A percentile compares a stretch with the other conserved stretches of the same genome.
These are phyloP conservation scores for Erpetoichthys calabaricus DNA, from an alignment of 2,797 vertebrate species.

Conservation along the genomic window DNA sequence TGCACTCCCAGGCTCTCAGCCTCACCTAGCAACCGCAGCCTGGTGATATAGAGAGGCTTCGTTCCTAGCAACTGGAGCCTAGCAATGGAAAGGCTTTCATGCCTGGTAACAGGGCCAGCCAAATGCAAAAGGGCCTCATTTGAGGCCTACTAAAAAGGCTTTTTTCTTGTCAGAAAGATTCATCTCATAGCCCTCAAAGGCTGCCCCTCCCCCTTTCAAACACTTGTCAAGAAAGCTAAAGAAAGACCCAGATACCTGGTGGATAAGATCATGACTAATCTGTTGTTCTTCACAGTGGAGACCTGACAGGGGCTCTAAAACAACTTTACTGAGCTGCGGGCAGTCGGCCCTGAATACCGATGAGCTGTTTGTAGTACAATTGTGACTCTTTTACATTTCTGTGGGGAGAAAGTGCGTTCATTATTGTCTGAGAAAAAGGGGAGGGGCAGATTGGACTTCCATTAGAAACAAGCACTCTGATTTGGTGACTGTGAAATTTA, in stretches of 20 bases:
- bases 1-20: constrained; percentile 48
- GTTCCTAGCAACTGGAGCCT: constrained; percentile 48
- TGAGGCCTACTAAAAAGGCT: constrained; percentile 48
- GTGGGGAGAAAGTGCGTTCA: neutral
- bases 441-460: neutral
- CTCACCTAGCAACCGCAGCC: constrained; percentile 60
- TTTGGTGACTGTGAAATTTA: neutral
- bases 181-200: constrained; percentile 66
- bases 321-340: constrained; percentile 52
- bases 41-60: constrained; percentile 45
- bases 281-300: constrained; percentile 68
- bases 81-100: constrained; percentile 41
- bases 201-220: constrained; percentile 65
- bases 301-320: constrained; percentile 68
- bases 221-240: constrained; percentile 62
- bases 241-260: constrained; percentile 54
- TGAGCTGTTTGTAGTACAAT: constrained; percentile 16
- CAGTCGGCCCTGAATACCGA: constrained; percentile 26
- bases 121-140: constrained; percentile 45
- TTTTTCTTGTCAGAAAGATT: constrained; percentile 72
- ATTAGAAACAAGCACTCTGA: neutral
- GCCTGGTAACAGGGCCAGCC: constrained; percentile 50
- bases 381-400: constrained; percentile 5
- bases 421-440: neutral
- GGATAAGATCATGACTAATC: constrained; percentile 86